Evolutionary conservation across 1,140 invertebrate genomes (phyloP).

Genomic region (Philaenus spumarius): DNA sequence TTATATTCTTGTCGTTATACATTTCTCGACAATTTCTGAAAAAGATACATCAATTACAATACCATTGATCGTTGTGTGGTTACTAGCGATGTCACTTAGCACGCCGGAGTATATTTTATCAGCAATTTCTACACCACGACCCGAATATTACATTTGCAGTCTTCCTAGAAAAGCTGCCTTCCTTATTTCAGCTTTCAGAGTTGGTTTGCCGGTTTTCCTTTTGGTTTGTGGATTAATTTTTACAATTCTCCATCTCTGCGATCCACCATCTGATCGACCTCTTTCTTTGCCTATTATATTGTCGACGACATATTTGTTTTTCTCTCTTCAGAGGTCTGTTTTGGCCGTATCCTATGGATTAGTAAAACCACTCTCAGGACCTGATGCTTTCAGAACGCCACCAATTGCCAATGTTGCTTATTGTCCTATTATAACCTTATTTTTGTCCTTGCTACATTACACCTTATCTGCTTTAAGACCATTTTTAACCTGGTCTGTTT

Average conservation of each 20-base stretch:
- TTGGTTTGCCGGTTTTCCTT: not conserved
- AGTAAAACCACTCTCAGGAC: not conserved
- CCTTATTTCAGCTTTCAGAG: constrained; percentile 3
- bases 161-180: not conserved
- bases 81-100: constrained; percentile 7
- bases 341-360: constrained; percentile 6
- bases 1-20: constrained; percentile 11
- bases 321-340: constrained; percentile 9
- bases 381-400: constrained; percentile 13
- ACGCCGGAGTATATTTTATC: constrained; percentile 6
- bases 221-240: not conserved
- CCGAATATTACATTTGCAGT: not conserved
- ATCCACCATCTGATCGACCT: not conserved
- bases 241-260: not conserved
- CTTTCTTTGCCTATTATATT: constrained; percentile 1
- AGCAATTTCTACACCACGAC: not conserved
- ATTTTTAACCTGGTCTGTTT: not conserved
- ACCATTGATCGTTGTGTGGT: constrained; percentile 5
- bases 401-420: constrained; percentile 12
- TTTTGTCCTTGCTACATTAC: constrained; percentile 8
- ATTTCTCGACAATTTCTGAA: constrained; percentile 2
- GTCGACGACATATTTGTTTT: not conserved
- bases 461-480: constrained; percentile 11
- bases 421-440: not conserved
- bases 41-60: not conserved